phyloP scores from a whole-genome alignment of 2,113 vertebrate species.

The Callithrix jacchus region DNA sequence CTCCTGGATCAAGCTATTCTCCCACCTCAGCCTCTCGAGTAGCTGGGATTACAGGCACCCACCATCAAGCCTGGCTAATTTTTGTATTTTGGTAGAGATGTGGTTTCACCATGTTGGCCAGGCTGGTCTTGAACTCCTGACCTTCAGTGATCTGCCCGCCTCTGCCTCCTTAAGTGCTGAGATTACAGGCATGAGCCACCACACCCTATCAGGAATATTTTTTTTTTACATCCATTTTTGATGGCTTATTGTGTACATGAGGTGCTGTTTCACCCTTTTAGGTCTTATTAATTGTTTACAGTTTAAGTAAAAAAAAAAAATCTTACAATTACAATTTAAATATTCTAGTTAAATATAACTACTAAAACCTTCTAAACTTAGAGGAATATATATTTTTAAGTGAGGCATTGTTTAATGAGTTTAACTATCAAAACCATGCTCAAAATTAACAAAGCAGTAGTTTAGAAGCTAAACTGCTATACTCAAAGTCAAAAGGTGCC shows the following conservation, averaged over 20 bases:
- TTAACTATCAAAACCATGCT: not conserved
- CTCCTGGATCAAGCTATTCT: too few species aligned
- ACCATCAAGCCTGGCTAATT: too few species aligned
- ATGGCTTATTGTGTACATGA: not conserved
- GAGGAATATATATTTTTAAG: not conserved
- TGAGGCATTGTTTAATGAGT: not conserved
- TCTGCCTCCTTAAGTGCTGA: too few species aligned
- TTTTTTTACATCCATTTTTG: not conserved
- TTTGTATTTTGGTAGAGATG: too few species aligned
- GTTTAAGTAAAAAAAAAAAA: not conserved
- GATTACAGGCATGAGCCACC: too few species aligned
- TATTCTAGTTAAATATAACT: not conserved
- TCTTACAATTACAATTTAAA: slow-evolving; percentile 10
- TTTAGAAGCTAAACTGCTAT: not conserved
- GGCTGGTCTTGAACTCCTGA: too few species aligned
- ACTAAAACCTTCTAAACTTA: not conserved
- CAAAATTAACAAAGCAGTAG: not conserved
- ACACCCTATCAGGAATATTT: not conserved
- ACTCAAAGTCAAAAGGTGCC: slow-evolving; percentile 7
- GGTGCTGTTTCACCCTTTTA: not conserved
- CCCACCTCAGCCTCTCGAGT: too few species aligned
- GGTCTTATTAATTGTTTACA: not conserved
- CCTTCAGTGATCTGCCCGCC: too few species aligned
- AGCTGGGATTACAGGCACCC: too few species aligned
- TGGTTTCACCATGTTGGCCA: too few species aligned